A percentile compares a stretch with the other conserved stretches of the same genome.
Evolutionary conservation across 1,140 invertebrate species (phyloP).

Genomic region (Drosophila parabipectinata): DNA sequence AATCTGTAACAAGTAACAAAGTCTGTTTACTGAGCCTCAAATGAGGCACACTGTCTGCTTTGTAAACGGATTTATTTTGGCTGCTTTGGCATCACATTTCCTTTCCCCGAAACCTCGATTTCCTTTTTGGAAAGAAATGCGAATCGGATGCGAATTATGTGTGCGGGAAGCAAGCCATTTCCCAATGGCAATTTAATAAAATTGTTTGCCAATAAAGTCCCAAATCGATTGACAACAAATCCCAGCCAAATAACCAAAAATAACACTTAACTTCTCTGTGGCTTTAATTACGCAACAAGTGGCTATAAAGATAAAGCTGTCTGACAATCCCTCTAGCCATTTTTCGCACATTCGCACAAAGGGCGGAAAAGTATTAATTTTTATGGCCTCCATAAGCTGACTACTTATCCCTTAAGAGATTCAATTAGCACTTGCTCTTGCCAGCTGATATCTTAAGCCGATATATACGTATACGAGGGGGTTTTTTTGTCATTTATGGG

Average conservation of each 20-base stretch:
- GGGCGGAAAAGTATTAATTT: constrained; percentile 29
- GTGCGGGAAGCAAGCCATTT: constrained; percentile 54
- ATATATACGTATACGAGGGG: neutral
- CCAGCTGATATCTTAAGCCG: constrained; percentile 13
- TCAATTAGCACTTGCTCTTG: constrained; percentile 43
- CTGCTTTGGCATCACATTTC: constrained; percentile 25
- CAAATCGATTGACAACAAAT: neutral
- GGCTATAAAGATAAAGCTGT: constrained; percentile 4
- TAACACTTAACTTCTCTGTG: neutral
- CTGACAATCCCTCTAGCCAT: neutral
- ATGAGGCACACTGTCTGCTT: constrained; percentile 22
- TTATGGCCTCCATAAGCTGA: constrained; percentile 13
- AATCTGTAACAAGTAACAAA: constrained; percentile 40
- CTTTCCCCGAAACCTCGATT: neutral
- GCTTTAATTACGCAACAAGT: constrained; percentile 43
- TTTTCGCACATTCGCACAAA: constrained; percentile 10
- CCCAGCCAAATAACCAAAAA: neutral
- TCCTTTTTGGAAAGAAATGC: constrained; percentile 39
- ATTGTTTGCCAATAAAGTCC: constrained; percentile 69
- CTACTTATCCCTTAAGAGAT: constrained; percentile 27
- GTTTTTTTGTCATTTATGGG: neutral
- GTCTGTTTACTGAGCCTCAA: constrained; percentile 35
- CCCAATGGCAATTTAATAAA: constrained; percentile 62
- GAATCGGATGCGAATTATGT: constrained; percentile 68
- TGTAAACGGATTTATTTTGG: constrained; percentile 44